phyloP scores from a whole-genome alignment of 1,140 invertebrate genomes.

The Ips nitidus region DNA sequence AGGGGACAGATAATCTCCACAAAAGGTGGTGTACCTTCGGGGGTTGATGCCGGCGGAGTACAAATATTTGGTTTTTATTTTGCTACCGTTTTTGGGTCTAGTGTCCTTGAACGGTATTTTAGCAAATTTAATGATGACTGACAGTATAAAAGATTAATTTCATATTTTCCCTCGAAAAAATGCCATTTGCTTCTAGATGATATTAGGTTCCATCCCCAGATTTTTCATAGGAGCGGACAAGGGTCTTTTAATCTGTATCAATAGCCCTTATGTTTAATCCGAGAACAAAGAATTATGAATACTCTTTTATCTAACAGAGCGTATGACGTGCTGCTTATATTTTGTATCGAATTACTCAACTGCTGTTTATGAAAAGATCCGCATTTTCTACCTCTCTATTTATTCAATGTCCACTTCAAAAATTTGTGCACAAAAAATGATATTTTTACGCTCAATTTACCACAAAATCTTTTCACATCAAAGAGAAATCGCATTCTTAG shows the following conservation, averaged over 20 bases:
- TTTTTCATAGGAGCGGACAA: slow-evolving; percentile 39
- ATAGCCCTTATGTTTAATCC: slow-evolving; percentile 44
- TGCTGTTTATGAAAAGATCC: slow-evolving; percentile 9
- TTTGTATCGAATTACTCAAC: slow-evolving; percentile 42
- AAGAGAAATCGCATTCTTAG: too few relatives aligned
- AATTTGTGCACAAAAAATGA: too few relatives aligned
- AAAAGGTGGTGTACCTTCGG: slow-evolving; percentile 28
- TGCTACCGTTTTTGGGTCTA: slow-evolving; percentile 10
- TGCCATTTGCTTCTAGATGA: slow-evolving; percentile 33
- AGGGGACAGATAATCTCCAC: slow-evolving; percentile 26
- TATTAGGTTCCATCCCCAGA: slow-evolving; percentile 40
- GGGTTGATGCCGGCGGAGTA: slow-evolving; percentile 27
- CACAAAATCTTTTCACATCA: too few relatives aligned
- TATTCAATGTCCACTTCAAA: background rate
- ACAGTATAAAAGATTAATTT: slow-evolving; percentile 43
- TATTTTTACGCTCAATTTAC: too few relatives aligned
- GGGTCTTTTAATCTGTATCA: slow-evolving; percentile 45
- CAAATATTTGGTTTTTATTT: slow-evolving; percentile 34
- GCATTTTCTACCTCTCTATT: background rate
- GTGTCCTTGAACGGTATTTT: slow-evolving; percentile 35
- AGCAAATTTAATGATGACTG: slow-evolving; percentile 42
- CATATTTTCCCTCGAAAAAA: slow-evolving; percentile 41
- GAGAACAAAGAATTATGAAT: slow-evolving; percentile 43
- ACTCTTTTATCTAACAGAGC: slow-evolving; percentile 39
- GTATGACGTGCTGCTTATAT: slow-evolving; percentile 43